These are phyloP conservation scores for Apteryx owenii DNA, from an alignment of 2,113 vertebrate species.

Conservation along the genomic window DNA sequence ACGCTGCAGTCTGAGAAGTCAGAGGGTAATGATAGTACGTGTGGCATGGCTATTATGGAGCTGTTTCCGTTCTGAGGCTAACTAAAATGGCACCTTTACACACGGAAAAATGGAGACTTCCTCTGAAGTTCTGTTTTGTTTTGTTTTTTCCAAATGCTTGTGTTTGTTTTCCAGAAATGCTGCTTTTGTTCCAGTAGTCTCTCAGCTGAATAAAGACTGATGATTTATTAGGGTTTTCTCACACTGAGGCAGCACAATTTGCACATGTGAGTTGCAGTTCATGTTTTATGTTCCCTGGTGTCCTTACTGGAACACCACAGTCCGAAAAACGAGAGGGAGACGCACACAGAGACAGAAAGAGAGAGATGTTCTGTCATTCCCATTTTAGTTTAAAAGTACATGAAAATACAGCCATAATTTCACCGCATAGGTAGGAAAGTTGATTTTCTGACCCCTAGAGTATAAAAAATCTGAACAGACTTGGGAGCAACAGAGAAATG, in stretches of 20 bases:
- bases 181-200: neutral
- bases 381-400: neutral
- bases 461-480: neutral
- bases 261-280: neutral
- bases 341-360: too few relatives aligned
- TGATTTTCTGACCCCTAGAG: neutral
- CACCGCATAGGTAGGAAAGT: neutral
- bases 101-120: neutral
- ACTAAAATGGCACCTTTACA: neutral
- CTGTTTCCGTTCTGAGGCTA: neutral
- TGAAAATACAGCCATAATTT: neutral
- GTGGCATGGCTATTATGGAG: neutral
- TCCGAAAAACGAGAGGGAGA: neutral
- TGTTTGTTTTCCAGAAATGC: neutral
- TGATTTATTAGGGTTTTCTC: neutral
- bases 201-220: neutral
- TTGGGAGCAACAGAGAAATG: neutral
- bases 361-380: neutral
- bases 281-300: neutral
- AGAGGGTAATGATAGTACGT: rapidly evolving
- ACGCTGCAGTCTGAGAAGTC: neutral
- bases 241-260: neutral
- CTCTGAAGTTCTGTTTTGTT: neutral
- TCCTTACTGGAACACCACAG: neutral
- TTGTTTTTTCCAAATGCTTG: neutral